phyloP scores from a whole-genome alignment of 1,140 invertebrate species.

The Bombyx mori region DNA sequence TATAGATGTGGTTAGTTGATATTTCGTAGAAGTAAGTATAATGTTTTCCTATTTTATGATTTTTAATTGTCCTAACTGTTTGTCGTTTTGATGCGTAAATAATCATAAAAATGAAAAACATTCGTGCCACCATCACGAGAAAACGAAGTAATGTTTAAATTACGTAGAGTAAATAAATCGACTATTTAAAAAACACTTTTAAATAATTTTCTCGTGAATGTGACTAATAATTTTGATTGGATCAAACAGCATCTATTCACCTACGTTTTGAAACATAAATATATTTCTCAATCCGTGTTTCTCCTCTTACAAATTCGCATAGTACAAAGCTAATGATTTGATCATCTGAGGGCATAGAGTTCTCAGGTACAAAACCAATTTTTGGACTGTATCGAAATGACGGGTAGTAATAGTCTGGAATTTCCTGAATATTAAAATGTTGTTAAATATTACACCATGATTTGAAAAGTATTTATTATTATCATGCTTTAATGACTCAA shows the following conservation, averaged over 20 bases:
- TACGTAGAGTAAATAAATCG: too few species aligned
- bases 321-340: slow-evolving; percentile 10
- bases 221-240: slow-evolving; percentile 5
- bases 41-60: slow-evolving; percentile 48
- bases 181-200: too few species aligned
- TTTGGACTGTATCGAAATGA: slow-evolving; percentile 72
- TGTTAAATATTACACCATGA: slow-evolving; percentile 39
- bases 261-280: slow-evolving; percentile 62
- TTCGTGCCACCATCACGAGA: slow-evolving; percentile 34
- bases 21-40: slow-evolving; percentile 15
- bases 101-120: slow-evolving; percentile 47
- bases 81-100: neutral
- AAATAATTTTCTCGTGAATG: slow-evolving; percentile 29
- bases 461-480: slow-evolving; percentile 10
- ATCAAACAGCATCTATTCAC: slow-evolving; percentile 46
- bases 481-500: slow-evolving; percentile 38
- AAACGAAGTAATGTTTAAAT: neutral
- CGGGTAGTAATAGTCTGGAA: slow-evolving; percentile 35
- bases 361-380: slow-evolving; percentile 55
- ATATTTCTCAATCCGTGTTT: slow-evolving; percentile 27
- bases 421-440: slow-evolving; percentile 51
- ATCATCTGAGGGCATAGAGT: too few species aligned
- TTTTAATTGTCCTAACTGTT: slow-evolving; percentile 2
- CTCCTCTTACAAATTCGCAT: slow-evolving; percentile 61
- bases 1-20: slow-evolving; percentile 41